Conservation (phyloP, 1,140 invertebrate genomes). For the Cydia amplana region DNA sequence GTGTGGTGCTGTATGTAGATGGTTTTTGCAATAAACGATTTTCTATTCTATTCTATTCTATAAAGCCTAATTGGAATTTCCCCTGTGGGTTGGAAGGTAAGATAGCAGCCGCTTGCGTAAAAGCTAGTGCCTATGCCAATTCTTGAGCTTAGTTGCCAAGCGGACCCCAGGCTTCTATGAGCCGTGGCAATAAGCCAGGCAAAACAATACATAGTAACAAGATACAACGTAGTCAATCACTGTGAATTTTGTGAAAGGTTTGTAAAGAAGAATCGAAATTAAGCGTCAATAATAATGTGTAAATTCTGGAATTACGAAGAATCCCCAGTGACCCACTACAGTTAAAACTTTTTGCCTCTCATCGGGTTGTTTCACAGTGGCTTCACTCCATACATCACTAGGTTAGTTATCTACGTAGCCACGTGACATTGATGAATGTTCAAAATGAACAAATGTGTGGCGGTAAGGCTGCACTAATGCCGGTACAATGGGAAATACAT, state of each 20-base stretch:
- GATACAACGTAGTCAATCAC: neutral
- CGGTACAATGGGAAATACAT: constrained; percentile 12
- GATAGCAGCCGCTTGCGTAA: neutral
- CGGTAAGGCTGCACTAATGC: constrained; percentile 18
- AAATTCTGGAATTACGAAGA: neutral
- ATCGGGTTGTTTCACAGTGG: constrained; percentile 46
- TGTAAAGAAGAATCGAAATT: neutral
- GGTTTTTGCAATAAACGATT: too few relatives aligned
- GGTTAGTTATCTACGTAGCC: constrained; percentile 53
- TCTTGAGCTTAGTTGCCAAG: too few relatives aligned
- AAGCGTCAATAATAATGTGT: neutral
- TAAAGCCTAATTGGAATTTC: too few relatives aligned
- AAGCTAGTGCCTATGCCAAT: too few relatives aligned
- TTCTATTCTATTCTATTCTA: too few relatives aligned
- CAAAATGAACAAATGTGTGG: constrained; percentile 40
- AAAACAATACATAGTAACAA: neutral
- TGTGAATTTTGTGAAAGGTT: too few relatives aligned
- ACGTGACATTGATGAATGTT: constrained; percentile 55
- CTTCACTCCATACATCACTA: constrained; percentile 55
- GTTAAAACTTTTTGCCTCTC: neutral
- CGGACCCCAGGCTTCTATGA: constrained; percentile 31
- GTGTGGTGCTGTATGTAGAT: too few relatives aligned
- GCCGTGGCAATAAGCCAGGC: neutral
- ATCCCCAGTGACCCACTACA: too few relatives aligned
- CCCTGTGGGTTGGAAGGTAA: neutral